Evolutionary conservation across 2,888 invertebrate species (phyloP).

Genomic region (Brachynemurus nebulosus): DNA sequence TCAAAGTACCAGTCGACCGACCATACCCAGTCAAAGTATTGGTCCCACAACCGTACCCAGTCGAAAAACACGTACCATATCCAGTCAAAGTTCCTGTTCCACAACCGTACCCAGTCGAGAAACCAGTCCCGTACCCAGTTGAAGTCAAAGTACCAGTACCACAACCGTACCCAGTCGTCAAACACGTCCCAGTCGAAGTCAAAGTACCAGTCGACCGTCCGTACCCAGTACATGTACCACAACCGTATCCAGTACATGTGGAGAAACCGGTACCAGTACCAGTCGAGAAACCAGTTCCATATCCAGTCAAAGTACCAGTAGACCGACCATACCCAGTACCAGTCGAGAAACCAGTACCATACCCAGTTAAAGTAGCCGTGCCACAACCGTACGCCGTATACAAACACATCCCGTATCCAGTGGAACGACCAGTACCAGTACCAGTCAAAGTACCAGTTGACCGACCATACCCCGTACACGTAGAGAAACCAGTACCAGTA

Average conservation of each 20-base stretch:
- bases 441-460: conserved; percentile 54
- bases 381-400: conserved; percentile 48
- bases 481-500: conserved; percentile 46
- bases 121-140: conserved; percentile 57
- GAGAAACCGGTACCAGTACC: conserved; percentile 34
- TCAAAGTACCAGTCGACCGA: conserved; percentile 56
- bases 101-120: conserved; percentile 64
- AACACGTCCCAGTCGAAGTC: conserved; percentile 48
- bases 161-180: conserved; percentile 57
- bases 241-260: conserved; percentile 42
- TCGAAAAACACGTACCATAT: conserved; percentile 58
- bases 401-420: conserved; percentile 47
- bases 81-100: conserved; percentile 65
- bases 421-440: conserved; percentile 42
- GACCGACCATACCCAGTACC: conserved; percentile 41
- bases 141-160: conserved; percentile 61
- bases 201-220: conserved; percentile 56
- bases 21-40: conserved; percentile 66
- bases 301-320: conserved; percentile 46
- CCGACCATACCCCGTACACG: conserved; percentile 50
- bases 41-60: conserved; percentile 68
- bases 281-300: conserved; percentile 48
- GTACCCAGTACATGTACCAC: conserved; percentile 50
- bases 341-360: conserved; percentile 48
- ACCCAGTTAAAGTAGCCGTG: conserved; percentile 46